Evolutionary conservation across 2,888 invertebrate genomes (phyloP).

Genomic region (Camponotus fellah): DNA sequence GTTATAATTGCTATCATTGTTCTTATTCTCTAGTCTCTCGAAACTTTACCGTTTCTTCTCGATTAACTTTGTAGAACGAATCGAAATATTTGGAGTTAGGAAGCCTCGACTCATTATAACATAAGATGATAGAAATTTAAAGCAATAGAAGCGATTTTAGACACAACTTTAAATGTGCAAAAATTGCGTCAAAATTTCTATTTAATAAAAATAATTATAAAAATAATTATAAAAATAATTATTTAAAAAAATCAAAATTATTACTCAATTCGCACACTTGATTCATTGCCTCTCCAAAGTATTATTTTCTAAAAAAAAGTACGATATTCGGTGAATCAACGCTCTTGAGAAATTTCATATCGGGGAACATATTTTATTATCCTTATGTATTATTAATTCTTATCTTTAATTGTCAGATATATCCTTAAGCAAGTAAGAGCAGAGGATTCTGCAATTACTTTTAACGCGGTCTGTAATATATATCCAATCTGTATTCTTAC

Average conservation of each 20-base stretch:
- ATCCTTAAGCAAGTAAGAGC: not conserved
- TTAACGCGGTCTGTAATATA: not conserved
- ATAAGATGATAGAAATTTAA: not conserved
- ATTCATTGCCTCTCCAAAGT: not conserved
- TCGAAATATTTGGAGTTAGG: not conserved
- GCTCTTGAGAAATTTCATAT: not conserved
- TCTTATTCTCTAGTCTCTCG: not conserved
- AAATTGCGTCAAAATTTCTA: not conserved
- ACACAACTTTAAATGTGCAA: not conserved
- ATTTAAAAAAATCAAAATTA: not conserved
- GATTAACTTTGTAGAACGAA: not conserved
- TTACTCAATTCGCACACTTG: not conserved
- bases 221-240: too few species aligned
- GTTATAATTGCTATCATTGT: not conserved
- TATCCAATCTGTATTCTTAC: constrained; percentile 36
- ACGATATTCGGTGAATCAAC: not conserved
- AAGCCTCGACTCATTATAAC: not conserved
- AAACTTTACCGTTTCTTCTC: not conserved
- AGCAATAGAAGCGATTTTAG: not conserved
- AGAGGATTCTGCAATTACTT: not conserved
- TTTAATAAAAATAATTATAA: too few species aligned
- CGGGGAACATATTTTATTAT: not conserved
- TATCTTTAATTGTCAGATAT: not conserved
- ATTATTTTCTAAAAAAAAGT: not conserved
- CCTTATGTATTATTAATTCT: not conserved